Conservation (phyloP, 1,140 invertebrate genomes). For the Hyles euphorbiae region DNA sequence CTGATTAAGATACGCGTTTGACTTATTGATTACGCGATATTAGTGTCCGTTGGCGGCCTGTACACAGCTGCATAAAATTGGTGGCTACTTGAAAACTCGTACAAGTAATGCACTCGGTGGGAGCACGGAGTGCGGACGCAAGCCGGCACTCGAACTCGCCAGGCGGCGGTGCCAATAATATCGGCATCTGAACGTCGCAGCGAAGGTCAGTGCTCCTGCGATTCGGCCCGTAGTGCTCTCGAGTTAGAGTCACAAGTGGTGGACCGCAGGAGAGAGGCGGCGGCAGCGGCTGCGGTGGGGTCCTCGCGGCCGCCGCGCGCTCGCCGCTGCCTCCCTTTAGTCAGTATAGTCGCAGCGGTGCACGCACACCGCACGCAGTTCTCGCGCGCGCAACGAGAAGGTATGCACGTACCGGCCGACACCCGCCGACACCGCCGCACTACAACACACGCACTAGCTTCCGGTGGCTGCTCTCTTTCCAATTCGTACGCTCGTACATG, state of each 20-base stretch:
- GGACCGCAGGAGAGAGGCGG: constrained; percentile 56
- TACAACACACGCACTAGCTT: constrained; percentile 51
- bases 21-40: too few relatives aligned
- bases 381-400: constrained; percentile 70
- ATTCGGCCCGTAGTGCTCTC: constrained; percentile 59
- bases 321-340: constrained; percentile 52
- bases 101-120: constrained; percentile 34
- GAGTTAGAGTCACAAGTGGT: constrained; percentile 63
- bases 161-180: constrained; percentile 15
- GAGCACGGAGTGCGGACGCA: constrained; percentile 26
- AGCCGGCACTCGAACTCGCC: constrained; percentile 33
- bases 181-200: constrained; percentile 22
- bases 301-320: constrained; percentile 42
- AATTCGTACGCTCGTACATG: constrained; percentile 15
- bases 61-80: too few relatives aligned
- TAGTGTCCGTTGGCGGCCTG: too few relatives aligned
- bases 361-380: constrained; percentile 72
- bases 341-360: constrained; percentile 68
- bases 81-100: constrained; percentile 10
- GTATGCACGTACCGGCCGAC: constrained; percentile 48
- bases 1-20: too few relatives aligned
- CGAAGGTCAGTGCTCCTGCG: constrained; percentile 66
- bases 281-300: constrained; percentile 53
- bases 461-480: constrained; percentile 58
- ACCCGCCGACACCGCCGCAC: constrained; percentile 20